Conservation (phyloP, 2,888 invertebrate species). For the Lepidonotus clava region DNA sequence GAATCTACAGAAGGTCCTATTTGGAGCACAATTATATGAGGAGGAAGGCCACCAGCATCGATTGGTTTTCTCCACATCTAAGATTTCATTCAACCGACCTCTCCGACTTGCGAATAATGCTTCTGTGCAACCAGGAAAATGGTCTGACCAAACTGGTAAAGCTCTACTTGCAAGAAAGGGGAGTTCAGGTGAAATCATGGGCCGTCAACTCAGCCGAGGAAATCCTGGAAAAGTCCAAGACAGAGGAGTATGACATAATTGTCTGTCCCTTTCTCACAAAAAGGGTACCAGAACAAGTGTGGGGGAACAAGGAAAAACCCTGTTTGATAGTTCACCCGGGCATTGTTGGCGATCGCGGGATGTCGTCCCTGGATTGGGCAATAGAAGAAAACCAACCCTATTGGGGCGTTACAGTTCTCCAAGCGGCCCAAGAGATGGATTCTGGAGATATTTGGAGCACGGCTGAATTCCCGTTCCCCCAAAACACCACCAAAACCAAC, state of each 20-base stretch:
- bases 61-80: too few relatives aligned
- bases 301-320: neutral
- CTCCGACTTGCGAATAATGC: too few relatives aligned
- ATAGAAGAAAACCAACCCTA: neutral
- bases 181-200: neutral
- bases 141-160: constrained; percentile 26
- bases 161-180: neutral
- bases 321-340: constrained; percentile 57
- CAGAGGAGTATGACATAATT: constrained; percentile 43
- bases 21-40: too few relatives aligned
- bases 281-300: constrained; percentile 24
- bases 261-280: constrained; percentile 57
- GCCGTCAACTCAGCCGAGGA: neutral
- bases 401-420: constrained; percentile 56
- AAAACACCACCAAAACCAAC: constrained; percentile 3
- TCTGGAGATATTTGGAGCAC: constrained; percentile 42
- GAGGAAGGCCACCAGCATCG: too few relatives aligned
- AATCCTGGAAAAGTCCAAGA: neutral
- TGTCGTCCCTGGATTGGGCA: constrained; percentile 48
- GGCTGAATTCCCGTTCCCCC: neutral
- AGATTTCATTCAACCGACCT: too few relatives aligned
- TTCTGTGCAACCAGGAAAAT: constrained; percentile 13
- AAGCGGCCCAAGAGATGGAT: constrained; percentile 58
- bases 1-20: too few relatives aligned
- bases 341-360: constrained; percentile 53